Evolutionary conservation across 2,888 invertebrate genomes (phyloP).

Genomic region (Rhingia campestris): DNA sequence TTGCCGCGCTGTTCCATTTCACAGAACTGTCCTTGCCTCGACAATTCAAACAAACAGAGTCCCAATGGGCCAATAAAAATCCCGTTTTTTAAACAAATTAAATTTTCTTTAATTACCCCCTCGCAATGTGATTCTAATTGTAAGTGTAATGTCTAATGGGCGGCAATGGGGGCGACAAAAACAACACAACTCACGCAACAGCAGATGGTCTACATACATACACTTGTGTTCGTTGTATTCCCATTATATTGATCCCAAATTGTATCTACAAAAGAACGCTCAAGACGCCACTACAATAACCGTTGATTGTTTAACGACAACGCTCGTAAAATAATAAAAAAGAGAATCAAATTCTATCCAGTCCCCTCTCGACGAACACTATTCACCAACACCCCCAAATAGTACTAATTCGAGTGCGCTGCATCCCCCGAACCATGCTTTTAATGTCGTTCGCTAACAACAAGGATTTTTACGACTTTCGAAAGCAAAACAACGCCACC

Average conservation of each 20-base stretch:
- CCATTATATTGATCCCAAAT: constrained; percentile 51
- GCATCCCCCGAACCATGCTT: constrained; percentile 8
- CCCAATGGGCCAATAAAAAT: constrained; percentile 57
- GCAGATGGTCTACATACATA: constrained; percentile 61
- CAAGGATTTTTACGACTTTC: constrained; percentile 72
- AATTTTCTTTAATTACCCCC: constrained; percentile 72
- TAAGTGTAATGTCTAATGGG: constrained; percentile 51
- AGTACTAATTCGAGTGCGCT: constrained; percentile 14
- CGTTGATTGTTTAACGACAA: constrained; percentile 72
- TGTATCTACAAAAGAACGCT: constrained; percentile 48
- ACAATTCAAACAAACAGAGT: constrained; percentile 49
- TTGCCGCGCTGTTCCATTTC: background rate
- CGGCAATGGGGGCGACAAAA: constrained; percentile 33
- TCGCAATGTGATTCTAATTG: constrained; percentile 70
- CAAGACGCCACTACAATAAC: constrained; percentile 73
- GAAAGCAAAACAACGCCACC: constrained; percentile 63
- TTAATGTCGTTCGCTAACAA: constrained; percentile 49
- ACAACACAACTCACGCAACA: constrained; percentile 41
- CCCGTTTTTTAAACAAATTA: constrained; percentile 61
- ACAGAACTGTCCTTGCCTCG: constrained; percentile 6
- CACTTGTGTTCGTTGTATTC: background rate
- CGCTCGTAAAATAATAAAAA: constrained; percentile 62
- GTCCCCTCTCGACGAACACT: background rate
- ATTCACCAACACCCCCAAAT: constrained; percentile 30
- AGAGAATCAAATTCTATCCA: constrained; percentile 41